Evolutionary conservation across 2,797 vertebrate species (phyloP), one percentile per base, ranked within the genome.

Genomic region (Aplochiton taeniatus): DNA sequence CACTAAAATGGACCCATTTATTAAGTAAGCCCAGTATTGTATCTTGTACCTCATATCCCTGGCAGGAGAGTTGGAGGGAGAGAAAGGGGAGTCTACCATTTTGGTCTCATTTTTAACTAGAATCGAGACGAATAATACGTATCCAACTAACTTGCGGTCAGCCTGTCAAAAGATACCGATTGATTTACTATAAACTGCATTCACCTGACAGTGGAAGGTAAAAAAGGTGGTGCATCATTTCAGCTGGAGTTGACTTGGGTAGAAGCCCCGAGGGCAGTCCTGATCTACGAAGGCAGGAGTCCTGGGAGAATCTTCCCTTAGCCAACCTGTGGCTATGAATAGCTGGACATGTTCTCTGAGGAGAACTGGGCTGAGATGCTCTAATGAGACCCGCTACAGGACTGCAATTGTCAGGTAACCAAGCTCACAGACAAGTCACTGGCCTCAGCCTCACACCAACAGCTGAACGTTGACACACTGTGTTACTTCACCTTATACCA

Each of bases 291-390:
- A 82, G 71, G 65, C 68, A 75, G 72, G 51, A 76, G 19, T 79
- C 68, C 76, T 70, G 61, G 4, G 58, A 81, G 78, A 79, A 50
- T 65, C 72, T 31, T 59, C 80, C 79, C 79, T 67, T 70, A 80
- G 72, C 80, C 66, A 72, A 79, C 72, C 78, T 66, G 58, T 72
- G 58, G 76, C 85, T 89, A 82, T 83, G 84, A 90, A 88, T 90
- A 88, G 83, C 83, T 71, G 77, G 84, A 85, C 80, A 76, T 69
- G 63, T 78, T 83, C 80, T 77, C 66, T 54, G 66, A 85, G 68
- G 70, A 70, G 19, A 84, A 70, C 31, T 59, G 46, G 61, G 69
- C 72, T 63, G 76, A 82, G 68, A 56, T 49, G 70, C 64, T 58
- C 74, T 84, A 84, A 89, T 77, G 79, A 86, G 77, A 74, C 59